A percentile compares a stretch with the other conserved stretches of the same genome.
Conservation (phyloP, 2,113 vertebrate genomes). For the Daubentonia madagascariensis region DNA sequence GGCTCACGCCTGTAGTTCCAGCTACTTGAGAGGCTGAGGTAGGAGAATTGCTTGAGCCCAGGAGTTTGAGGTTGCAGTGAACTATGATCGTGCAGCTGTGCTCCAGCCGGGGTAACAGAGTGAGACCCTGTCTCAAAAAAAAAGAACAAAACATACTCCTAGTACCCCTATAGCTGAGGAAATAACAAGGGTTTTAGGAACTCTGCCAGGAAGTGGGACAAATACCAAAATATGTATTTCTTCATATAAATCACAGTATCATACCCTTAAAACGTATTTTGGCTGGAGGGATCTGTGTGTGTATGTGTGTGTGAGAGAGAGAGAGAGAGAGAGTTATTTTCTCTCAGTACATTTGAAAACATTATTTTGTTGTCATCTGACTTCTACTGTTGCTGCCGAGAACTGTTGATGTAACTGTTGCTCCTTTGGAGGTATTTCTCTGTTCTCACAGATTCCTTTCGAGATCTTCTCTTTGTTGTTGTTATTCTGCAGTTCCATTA, state of each 20-base stretch:
- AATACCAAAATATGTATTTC: not conserved
- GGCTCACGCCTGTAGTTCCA: too few relatives aligned
- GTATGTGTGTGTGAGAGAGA: not conserved
- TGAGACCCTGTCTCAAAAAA: not conserved
- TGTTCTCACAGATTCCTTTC: not conserved
- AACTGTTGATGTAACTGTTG: not conserved
- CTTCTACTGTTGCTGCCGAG: not conserved
- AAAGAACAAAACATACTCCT: not conserved
- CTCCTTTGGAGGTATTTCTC: not conserved
- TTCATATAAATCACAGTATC: not conserved
- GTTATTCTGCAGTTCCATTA: not conserved
- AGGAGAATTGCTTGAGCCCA: too few relatives aligned
- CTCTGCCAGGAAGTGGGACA: not conserved
- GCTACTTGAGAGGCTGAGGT: too few relatives aligned
- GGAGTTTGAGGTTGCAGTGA: too few relatives aligned
- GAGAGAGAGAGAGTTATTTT: not conserved
- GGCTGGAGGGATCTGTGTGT: not conserved
- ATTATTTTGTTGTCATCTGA: not conserved
- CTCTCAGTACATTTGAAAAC: not conserved
- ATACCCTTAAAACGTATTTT: not conserved
- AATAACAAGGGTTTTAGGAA: not conserved
- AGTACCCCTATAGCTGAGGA: not conserved
- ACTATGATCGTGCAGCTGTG: too few relatives aligned
- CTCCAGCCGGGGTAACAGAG: too few relatives aligned
- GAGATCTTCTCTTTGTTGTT: not conserved